Percentiles rank a stretch among this genome's conserved stretches.
These are phyloP conservation scores for Hirudinaria manillensis DNA, from an alignment of 2,888 invertebrate genomes.

Conservation along the genomic window DNA sequence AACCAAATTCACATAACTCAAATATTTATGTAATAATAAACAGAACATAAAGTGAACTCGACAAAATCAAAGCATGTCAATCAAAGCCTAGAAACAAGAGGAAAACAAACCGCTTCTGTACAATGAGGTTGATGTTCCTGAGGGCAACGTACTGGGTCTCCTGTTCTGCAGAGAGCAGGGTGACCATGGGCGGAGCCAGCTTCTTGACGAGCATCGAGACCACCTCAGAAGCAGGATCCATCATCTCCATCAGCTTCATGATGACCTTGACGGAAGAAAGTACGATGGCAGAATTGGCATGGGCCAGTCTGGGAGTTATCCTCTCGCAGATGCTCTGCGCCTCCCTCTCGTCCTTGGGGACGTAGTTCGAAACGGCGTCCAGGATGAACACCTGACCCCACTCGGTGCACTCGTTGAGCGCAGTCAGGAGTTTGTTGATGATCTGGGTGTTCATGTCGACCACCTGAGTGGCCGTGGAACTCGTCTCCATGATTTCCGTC, in stretches of 20 bases:
- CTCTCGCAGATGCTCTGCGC: slow-evolving; percentile 67
- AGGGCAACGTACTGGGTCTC: slow-evolving; percentile 98
- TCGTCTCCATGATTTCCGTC: slow-evolving; percentile 95
- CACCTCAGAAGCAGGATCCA: slow-evolving; percentile 85
- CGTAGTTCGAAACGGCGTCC: slow-evolving; percentile 93
- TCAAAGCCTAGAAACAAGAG: not conserved
- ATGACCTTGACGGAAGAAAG: slow-evolving; percentile 92
- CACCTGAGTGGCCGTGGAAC: slow-evolving; percentile 84
- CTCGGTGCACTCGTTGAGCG: slow-evolving; percentile 97
- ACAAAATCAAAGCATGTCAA: too few relatives aligned
- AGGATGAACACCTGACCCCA: slow-evolving; percentile 84
- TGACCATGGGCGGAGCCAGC: slow-evolving; percentile 95
- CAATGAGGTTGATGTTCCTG: slow-evolving; percentile 95
- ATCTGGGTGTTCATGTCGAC: slow-evolving; percentile 95
- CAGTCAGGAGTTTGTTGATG: slow-evolving; percentile 93
- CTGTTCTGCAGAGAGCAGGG: slow-evolving; percentile 91
- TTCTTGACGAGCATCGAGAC: slow-evolving; percentile 89
- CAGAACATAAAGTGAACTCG: too few relatives aligned
- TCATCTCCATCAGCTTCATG: slow-evolving; percentile 97
- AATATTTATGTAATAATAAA: too few relatives aligned
- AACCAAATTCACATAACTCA: too few relatives aligned
- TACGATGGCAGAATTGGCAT: slow-evolving; percentile 98
- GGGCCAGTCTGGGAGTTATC: slow-evolving; percentile 64
- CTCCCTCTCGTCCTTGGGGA: slow-evolving; percentile 90
- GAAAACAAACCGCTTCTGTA: slow-evolving; percentile 70